These are phyloP conservation scores for Zosterops lateralis DNA, from an alignment of 2,113 vertebrate genomes.

Conservation along the genomic window DNA sequence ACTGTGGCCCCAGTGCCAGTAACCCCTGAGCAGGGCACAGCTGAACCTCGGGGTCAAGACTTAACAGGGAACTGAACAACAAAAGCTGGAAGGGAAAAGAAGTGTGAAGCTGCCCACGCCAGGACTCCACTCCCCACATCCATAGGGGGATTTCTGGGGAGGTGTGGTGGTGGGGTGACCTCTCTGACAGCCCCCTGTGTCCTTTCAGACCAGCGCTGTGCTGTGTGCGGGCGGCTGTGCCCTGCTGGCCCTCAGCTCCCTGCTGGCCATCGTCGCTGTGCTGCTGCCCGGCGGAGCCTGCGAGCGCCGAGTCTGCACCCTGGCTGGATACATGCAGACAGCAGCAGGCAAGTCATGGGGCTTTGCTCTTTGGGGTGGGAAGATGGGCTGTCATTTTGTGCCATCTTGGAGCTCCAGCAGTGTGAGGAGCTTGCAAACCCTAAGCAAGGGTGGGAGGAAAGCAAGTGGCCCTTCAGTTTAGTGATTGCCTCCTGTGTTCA, in stretches of 20 bases:
- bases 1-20: constrained; percentile 23
- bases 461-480: neutral
- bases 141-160: neutral
- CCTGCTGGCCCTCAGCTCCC: constrained; percentile 87
- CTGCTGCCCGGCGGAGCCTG: constrained; percentile 88
- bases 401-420: neutral
- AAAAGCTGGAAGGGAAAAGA: neutral
- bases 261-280: constrained; percentile 88
- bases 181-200: neutral
- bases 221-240: constrained; percentile 88
- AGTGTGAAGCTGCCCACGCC: accelerated
- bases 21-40: neutral
- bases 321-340: constrained; percentile 93
- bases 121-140: neutral
- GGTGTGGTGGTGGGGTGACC: accelerated
- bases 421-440: neutral
- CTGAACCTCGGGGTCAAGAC: neutral
- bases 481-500: neutral
- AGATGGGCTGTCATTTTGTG: neutral
- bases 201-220: constrained; percentile 87
- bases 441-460: neutral
- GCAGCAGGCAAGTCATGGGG: constrained; percentile 79
- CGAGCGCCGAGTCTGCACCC: constrained; percentile 87
- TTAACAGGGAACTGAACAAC: neutral
- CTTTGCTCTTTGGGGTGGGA: neutral